phyloP scores from a whole-genome alignment of 2,113 vertebrate species.

The Lontra canadensis region DNA sequence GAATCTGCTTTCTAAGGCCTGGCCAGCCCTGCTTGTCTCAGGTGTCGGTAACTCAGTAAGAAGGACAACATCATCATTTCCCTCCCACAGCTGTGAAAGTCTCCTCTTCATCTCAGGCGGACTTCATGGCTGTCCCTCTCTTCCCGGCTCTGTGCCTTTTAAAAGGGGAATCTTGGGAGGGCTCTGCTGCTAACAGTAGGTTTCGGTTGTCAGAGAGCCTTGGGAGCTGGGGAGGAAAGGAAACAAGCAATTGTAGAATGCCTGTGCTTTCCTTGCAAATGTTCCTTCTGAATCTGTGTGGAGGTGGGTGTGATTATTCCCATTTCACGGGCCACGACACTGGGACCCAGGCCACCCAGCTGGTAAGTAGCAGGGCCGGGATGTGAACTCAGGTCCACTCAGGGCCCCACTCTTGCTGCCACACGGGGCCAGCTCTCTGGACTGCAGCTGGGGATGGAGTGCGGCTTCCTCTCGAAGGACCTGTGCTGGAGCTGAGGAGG shows the following conservation, averaged over 20 bases:
- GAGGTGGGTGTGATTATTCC: background rate
- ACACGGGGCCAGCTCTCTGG: background rate
- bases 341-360: background rate
- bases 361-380: background rate
- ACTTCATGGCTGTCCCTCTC: background rate
- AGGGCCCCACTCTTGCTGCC: background rate
- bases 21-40: background rate
- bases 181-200: background rate
- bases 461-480: background rate
- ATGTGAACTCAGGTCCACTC: background rate
- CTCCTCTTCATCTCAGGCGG: background rate
- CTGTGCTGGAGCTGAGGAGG: background rate
- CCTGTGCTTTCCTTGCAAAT: background rate
- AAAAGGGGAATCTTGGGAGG: background rate
- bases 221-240: background rate
- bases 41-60: slow-evolving; percentile 30
- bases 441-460: background rate
- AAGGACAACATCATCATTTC: background rate
- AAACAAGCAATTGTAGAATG: background rate
- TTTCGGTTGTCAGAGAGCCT: background rate
- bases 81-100: background rate
- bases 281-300: background rate
- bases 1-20: background rate
- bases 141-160: background rate
- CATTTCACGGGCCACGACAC: slow-evolving; percentile 1